Evolutionary conservation across 2,888 invertebrate species (phyloP).

Genomic region (Hoplodrina ambigua): DNA sequence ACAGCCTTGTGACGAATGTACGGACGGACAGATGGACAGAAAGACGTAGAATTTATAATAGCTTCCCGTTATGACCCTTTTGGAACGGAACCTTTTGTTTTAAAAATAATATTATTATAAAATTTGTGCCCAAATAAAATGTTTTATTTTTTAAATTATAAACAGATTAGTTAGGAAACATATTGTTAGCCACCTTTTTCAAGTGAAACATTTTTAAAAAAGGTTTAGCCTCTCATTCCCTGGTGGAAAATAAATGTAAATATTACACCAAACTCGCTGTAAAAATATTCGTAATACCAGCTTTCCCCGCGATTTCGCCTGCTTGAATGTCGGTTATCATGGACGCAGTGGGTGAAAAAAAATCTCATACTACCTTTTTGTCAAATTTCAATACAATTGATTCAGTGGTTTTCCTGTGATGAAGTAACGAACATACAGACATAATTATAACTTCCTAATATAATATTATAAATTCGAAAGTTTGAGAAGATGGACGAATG

Average conservation of each 20-base stretch:
- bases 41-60: neutral
- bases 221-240: neutral
- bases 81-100: neutral
- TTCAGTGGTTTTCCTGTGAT: no score
- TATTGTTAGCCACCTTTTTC: slow-evolving; percentile 3
- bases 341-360: no score
- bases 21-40: neutral
- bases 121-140: neutral
- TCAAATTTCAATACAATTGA: no score
- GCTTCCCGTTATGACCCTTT: no score
- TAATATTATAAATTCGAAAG: no score
- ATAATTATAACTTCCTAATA: no score
- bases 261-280: neutral
- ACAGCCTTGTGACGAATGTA: neutral
- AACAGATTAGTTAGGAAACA: slow-evolving; percentile 15
- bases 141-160: slow-evolving; percentile 15
- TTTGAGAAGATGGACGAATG: no score
- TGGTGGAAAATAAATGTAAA: slow-evolving; percentile 1
- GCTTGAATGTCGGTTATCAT: no score
- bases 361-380: no score
- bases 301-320: no score
- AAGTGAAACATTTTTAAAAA: slow-evolving; percentile 9
- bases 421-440: no score
- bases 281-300: neutral
- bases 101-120: neutral